A percentile compares a stretch with the other conserved stretches of the same genome.
Conservation (phyloP, 2,797 vertebrate species). For the Siniperca undulata region DNA sequence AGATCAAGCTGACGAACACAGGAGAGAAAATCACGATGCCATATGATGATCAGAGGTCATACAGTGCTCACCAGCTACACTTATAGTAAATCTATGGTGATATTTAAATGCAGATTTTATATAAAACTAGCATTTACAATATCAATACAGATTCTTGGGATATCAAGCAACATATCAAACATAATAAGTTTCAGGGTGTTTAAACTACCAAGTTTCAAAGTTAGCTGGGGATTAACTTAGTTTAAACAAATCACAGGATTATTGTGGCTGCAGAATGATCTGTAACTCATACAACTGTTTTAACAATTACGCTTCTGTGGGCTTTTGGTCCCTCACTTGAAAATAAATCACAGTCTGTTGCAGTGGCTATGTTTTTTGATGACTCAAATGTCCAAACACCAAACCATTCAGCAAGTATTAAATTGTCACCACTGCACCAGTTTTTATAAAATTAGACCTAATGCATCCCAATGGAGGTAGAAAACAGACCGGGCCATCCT, state of each 20-base stretch:
- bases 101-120: too few species aligned
- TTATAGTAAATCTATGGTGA: background rate
- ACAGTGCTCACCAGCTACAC: background rate
- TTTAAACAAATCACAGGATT: background rate
- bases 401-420: background rate
- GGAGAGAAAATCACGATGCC: background rate
- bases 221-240: background rate
- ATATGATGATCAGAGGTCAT: background rate
- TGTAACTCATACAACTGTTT: background rate
- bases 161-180: background rate
- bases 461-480: background rate
- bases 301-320: background rate
- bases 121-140: background rate
- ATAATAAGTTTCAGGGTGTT: background rate
- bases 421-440: background rate
- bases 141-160: background rate
- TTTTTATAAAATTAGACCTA: background rate
- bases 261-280: background rate
- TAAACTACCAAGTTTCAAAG: too few species aligned
- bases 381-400: background rate
- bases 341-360: background rate
- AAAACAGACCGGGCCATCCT: conserved; percentile 48
- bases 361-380: background rate
- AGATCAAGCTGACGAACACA: conserved; percentile 88
- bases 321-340: conserved; percentile 1